Conservation (phyloP, 1,140 invertebrate species). For the Rhopalosiphum padi region DNA sequence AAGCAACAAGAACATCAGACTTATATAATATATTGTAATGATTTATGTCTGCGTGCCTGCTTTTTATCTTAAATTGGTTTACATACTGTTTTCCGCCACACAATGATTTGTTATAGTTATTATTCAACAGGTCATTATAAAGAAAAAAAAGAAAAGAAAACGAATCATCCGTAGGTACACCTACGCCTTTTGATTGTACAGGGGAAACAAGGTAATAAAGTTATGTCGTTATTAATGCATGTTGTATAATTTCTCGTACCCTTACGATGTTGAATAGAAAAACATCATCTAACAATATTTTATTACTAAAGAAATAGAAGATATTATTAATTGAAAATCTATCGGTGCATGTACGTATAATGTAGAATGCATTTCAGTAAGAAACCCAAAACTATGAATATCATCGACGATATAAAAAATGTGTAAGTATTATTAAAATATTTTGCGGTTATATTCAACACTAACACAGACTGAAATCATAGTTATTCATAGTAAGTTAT, state of each 20-base stretch:
- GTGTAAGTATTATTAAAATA: neutral
- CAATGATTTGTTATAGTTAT: neutral
- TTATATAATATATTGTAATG: neutral
- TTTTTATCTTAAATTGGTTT: slow-evolving; percentile 10
- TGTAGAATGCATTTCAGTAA: neutral
- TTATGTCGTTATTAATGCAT: neutral
- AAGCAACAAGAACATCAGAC: neutral
- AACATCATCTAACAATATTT: neutral
- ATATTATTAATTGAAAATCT: neutral
- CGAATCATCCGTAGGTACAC: neutral
- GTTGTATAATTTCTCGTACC: neutral
- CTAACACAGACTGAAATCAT: neutral
- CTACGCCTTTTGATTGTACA: neutral
- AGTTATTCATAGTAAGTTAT: too few species aligned
- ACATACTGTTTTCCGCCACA: neutral
- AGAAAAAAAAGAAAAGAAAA: neutral
- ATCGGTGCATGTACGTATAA: neutral
- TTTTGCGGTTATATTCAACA: neutral
- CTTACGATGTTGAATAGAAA: neutral
- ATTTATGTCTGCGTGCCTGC: neutral
- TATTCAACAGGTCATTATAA: neutral
- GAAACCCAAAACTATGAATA: neutral
- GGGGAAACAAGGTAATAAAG: slow-evolving; percentile 1
- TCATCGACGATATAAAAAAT: neutral
- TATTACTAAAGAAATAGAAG: neutral